A percentile compares a stretch with the other conserved stretches of the same genome.
These are phyloP conservation scores for Gerris lacustris DNA, from an alignment of 2,888 invertebrate genomes.

Conservation along the genomic window DNA sequence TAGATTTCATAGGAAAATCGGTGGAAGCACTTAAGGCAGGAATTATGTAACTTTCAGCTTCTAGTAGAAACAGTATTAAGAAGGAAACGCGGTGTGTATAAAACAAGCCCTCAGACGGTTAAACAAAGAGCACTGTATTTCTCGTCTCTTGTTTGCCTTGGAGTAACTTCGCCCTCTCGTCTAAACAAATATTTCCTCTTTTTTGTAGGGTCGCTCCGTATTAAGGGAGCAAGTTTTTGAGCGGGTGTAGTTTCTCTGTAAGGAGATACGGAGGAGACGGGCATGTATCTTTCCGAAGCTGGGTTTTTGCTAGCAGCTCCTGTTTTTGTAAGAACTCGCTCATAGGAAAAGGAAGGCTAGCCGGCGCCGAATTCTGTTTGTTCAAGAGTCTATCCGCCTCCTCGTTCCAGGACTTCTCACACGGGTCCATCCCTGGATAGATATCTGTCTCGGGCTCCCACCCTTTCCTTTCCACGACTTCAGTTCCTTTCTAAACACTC, in stretches of 20 bases:
- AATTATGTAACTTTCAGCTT: too few species aligned
- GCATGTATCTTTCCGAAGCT: neutral
- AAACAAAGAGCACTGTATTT: neutral
- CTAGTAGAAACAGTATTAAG: too few species aligned
- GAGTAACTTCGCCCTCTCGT: neutral
- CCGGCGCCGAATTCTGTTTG: neutral
- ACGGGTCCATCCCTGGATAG: neutral
- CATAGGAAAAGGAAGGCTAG: neutral
- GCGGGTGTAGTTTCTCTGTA: neutral
- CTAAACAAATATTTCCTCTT: constrained; percentile 1
- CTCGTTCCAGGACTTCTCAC: neutral
- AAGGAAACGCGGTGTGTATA: too few species aligned
- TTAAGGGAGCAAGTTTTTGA: neutral
- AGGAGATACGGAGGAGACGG: neutral
- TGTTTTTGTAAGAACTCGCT: neutral
- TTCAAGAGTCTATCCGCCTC: neutral
- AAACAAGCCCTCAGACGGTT: neutral
- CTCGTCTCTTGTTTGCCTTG: neutral
- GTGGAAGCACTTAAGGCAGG: too few species aligned
- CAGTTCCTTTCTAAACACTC: too few species aligned
- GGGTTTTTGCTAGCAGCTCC: neutral
- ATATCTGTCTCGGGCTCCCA: neutral
- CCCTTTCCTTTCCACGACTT: neutral
- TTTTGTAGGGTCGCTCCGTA: neutral
- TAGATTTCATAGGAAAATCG: too few species aligned